Evolutionary conservation across 2,113 vertebrate species (phyloP), one percentile per base, ranked within the genome.

Genomic region (Sinocyclocheilus anophthalmus): DNA sequence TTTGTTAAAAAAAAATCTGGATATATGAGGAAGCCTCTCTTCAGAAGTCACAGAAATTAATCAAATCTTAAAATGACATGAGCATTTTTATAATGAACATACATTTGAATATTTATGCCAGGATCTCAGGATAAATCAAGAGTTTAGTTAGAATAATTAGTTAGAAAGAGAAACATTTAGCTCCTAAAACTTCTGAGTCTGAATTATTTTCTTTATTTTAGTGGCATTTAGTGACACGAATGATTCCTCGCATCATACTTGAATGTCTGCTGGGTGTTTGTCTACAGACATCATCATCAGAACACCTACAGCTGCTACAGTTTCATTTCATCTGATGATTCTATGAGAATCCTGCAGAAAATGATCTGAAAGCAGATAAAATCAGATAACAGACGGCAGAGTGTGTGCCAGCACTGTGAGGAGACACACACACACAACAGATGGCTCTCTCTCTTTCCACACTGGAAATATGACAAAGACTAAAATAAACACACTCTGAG

Each of bases 381-480:
- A 5, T 53, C 8, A 18, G 1, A 11, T 33, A 57, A 57, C 76
- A 30, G 73, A 30, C 24, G 45, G 73, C 73, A 18, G 48, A 76
- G 26, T 33, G 14, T 77, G 24, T 77, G 76, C 24, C 76, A 77
- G 24, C 13, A 5, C 26, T 70, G 26, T 18, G 30, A 20, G 5
- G 20, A 53, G 14, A 37, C 24, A 30, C 63, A 42, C 70, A 76
- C 73, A 45, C 72, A 48, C 84, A 89, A 85, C 94, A 95, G 93
- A 94, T 94, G 94, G 91, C 70, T 87, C 87, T 85, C 81, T 42
- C 42, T 42, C 42, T 42, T 8, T 87, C 84, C 55, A n/a, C 88
- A 82, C 88, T 90, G 85, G 90, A 88, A 89, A 92, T 89, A 87
- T 83, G 89, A 89, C 90, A 89, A 87, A 89, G 90, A 91, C 90